Conservation (phyloP, 2,797 vertebrate genomes). For the Brachymystax lenok region DNA sequence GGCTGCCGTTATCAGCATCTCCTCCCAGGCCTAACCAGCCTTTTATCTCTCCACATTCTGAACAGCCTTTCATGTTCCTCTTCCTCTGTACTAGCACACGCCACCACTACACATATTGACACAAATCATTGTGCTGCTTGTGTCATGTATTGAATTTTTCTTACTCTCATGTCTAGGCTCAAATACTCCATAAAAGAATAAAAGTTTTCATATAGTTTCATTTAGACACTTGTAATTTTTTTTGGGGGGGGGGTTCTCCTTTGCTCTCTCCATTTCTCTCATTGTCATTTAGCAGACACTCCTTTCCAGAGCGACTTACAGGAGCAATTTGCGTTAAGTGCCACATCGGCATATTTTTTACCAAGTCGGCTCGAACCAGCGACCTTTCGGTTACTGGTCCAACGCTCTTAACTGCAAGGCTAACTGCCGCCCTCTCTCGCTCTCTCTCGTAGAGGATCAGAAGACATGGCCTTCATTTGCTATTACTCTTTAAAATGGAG, state of each 20-base stretch:
- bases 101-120: slow-evolving; percentile 55
- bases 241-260: neutral
- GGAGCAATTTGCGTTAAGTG: no score
- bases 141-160: neutral
- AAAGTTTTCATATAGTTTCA: no score
- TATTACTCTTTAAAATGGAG: slow-evolving; percentile 56
- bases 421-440: neutral
- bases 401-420: no score
- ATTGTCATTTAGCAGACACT: no score
- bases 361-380: no score
- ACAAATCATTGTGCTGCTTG: slow-evolving; percentile 32
- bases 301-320: no score
- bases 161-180: slow-evolving; percentile 22
- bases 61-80: neutral
- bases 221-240: no score
- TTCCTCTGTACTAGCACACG: slow-evolving; percentile 4
- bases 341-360: no score
- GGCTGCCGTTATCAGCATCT: neutral
- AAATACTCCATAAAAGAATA: no score
- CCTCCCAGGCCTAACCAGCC: neutral
- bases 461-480: slow-evolving; percentile 59
- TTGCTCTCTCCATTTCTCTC: no score
- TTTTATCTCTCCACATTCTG: neutral
- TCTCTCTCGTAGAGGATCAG: slow-evolving; percentile 46
- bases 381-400: no score